Evolutionary conservation across 2,888 invertebrate species (phyloP).

Genomic region (Pheosia tremula): DNA sequence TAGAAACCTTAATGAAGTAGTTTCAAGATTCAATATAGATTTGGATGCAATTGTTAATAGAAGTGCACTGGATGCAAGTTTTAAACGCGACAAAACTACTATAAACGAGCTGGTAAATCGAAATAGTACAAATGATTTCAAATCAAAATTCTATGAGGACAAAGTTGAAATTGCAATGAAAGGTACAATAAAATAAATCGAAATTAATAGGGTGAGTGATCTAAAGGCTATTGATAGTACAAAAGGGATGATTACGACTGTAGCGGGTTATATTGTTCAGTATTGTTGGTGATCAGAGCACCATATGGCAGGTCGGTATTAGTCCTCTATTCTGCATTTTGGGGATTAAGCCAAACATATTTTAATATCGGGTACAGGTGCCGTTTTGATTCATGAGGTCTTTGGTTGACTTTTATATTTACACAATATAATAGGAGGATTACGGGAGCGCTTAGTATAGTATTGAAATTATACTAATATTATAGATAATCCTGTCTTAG

Average conservation of each 20-base stretch:
- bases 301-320: conserved; percentile 77
- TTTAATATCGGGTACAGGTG: conserved; percentile 72
- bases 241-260: conserved; percentile 72
- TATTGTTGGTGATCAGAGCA: conserved; percentile 66
- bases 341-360: conserved; percentile 72
- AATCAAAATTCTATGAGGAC: conserved; percentile 14
- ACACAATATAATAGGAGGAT: no score
- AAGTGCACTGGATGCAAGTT: conserved; percentile 58
- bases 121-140: conserved; percentile 27
- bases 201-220: conserved; percentile 80
- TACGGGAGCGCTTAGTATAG: no score
- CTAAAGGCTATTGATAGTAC: conserved; percentile 70
- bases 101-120: conserved; percentile 63
- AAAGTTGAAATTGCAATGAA: conserved; percentile 41
- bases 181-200: conserved; percentile 48
- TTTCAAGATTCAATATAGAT: conserved; percentile 39
- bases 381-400: conserved; percentile 46
- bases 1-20: conserved; percentile 22
- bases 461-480: no score
- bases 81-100: conserved; percentile 62
- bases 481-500: no score
- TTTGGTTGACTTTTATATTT: conserved; percentile 21
- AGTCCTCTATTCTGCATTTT: conserved; percentile 55
- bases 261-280: conserved; percentile 53
- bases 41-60: conserved; percentile 28